Evolutionary conservation across 2,888 invertebrate species (phyloP), one percentile per base, ranked within the genome.

Genomic region (Ptychoptera albimana): DNA sequence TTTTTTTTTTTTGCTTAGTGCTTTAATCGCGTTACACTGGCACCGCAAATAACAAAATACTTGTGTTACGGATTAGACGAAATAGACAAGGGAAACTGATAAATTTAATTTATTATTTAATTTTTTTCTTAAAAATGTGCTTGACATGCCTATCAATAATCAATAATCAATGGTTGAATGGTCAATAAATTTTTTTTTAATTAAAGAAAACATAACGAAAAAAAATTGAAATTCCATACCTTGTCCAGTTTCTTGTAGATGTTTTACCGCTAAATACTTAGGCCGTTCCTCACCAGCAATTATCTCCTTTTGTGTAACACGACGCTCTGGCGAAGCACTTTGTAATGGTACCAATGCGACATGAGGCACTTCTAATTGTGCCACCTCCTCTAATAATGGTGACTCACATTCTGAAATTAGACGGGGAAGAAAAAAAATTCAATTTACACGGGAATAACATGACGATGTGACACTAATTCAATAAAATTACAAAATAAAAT

Each of bases 271-370:
- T 30, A 65, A 55, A 50, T 64, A 74, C 48, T 74, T 67, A 3
- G 75, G 75, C 13, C 75, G 60, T 55, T 76, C 75, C 55, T 76
- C 75, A 1, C 75, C 75, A 12, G 75, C 75, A 2, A 76, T 74
- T 48, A 76, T 76, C 59, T 76, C 76, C 54, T 76, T 76, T 48
- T 72, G 74, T 46, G 63, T 74, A 39, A 64, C 59, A 57, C 50
- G 61, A 31, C 64, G 60, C 50, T 63, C 65, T 16, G 74, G 68
- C 45, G 66, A 64, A 46, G 59, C 63, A 48, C 63, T 61, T 48
- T 64, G 63, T 49, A 51, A 57, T 55, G 55, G 72, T 55, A 47
- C 47, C 38, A 49, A 67, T 63, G 58, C 71, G 45, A 64, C 60
- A 45, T 29, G 65, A 23, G 64, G 60, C 31, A 64, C 62, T 12